A percentile compares a stretch with the other conserved stretches of the same genome.
These are phyloP conservation scores for Punctoribates punctum DNA, from an alignment of 2,888 invertebrate species.

Conservation along the genomic window DNA sequence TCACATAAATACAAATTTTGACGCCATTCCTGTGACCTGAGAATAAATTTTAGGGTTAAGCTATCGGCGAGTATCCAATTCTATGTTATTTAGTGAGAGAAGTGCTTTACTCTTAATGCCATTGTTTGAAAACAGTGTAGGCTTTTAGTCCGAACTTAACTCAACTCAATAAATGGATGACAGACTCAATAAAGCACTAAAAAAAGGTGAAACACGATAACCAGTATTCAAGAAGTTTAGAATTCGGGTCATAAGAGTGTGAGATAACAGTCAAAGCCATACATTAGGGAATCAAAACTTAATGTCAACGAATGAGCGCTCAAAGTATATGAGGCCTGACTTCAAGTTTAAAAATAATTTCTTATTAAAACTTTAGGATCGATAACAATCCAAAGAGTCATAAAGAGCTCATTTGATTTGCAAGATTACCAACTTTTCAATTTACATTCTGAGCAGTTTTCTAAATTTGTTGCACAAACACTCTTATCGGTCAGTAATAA, in stretches of 20 bases:
- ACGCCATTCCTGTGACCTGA: neutral
- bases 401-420: neutral
- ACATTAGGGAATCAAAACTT: constrained; percentile 9
- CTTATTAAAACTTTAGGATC: neutral
- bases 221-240: neutral
- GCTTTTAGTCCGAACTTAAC: neutral
- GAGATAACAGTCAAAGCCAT: neutral
- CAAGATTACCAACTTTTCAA: neutral
- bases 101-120: neutral
- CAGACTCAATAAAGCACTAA: neutral
- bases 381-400: neutral
- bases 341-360: neutral
- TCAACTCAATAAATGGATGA: constrained; percentile 1
- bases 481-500: neutral
- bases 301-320: neutral
- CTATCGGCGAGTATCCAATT: neutral
- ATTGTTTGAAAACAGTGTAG: neutral
- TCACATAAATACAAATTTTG: neutral
- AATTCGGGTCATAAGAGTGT: neutral
- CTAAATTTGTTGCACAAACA: neutral
- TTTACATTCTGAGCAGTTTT: neutral
- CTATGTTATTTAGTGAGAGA: neutral
- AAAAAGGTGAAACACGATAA: constrained; percentile 22
- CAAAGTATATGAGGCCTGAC: neutral
- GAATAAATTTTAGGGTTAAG: neutral